phyloP scores from a whole-genome alignment of 2,113 vertebrate species.

The Motacilla tschutschensis region DNA sequence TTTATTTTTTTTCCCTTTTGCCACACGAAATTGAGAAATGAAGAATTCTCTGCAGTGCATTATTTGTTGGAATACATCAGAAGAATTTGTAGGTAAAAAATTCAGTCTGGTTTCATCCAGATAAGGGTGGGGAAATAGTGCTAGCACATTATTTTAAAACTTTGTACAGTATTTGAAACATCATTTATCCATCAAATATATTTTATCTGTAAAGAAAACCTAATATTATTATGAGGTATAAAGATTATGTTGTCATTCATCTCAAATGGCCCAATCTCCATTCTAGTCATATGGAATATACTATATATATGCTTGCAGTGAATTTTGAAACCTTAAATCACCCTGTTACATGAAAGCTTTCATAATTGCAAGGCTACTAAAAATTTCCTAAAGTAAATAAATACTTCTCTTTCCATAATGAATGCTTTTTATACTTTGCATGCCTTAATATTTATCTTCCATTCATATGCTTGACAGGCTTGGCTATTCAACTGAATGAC shows the following conservation, averaged over 20 bases:
- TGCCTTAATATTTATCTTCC: slow-evolving; percentile 6
- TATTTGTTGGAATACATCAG: not conserved
- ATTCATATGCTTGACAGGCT: not conserved
- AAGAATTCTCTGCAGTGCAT: not conserved
- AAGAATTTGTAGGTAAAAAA: not conserved
- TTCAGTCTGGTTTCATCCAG: not conserved
- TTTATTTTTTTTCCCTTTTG: not conserved
- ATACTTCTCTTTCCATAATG: not conserved
- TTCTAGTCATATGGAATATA: not conserved
- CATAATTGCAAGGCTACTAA: not conserved
- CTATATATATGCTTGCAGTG: not conserved
- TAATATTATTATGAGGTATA: not conserved
- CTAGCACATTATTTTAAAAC: not conserved
- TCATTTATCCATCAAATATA: not conserved
- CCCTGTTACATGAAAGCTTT: not conserved
- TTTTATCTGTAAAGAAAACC: not conserved
- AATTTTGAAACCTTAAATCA: slow-evolving; percentile 8
- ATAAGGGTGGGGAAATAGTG: not conserved
- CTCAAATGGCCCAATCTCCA: not conserved
- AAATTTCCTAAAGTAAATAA: not conserved
- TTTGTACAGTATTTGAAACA: not conserved
- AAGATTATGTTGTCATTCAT: not conserved
- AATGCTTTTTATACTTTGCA: not conserved
- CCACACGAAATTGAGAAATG: not conserved
- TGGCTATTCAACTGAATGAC: not conserved